These are phyloP conservation scores for Tachysurus vachellii DNA, from an alignment of 2,113 vertebrate species.

Conservation along the genomic window DNA sequence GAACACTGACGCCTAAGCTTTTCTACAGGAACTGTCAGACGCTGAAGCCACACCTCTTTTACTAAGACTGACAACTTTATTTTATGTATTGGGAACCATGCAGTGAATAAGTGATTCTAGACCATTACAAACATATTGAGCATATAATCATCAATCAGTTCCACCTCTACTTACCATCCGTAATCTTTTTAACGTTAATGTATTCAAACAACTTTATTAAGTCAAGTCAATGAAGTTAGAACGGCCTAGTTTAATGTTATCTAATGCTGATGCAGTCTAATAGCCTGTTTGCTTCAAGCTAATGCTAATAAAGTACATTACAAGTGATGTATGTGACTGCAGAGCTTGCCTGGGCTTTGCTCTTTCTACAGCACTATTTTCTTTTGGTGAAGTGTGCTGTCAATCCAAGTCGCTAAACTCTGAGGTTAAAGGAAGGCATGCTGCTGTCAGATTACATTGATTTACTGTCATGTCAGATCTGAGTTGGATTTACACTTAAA, in stretches of 20 bases:
- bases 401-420: constrained; percentile 9
- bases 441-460: constrained; percentile 59
- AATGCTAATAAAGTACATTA: neutral
- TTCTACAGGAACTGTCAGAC: neutral
- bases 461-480: constrained; percentile 57
- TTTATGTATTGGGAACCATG: neutral
- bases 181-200: neutral
- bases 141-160: neutral
- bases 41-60: neutral
- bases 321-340: neutral
- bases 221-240: neutral
- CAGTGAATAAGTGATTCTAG: neutral
- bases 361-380: neutral
- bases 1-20: neutral
- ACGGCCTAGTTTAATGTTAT: neutral
- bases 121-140: neutral
- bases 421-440: constrained; percentile 37
- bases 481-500: constrained; percentile 54
- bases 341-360: neutral
- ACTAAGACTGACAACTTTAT: neutral
- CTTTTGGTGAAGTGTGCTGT: neutral
- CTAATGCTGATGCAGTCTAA: constrained; percentile 7
- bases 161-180: neutral
- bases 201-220: neutral
- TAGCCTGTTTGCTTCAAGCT: constrained; percentile 18